Conservation (phyloP, 2,888 invertebrate genomes). For the Amphipoea lucens region DNA sequence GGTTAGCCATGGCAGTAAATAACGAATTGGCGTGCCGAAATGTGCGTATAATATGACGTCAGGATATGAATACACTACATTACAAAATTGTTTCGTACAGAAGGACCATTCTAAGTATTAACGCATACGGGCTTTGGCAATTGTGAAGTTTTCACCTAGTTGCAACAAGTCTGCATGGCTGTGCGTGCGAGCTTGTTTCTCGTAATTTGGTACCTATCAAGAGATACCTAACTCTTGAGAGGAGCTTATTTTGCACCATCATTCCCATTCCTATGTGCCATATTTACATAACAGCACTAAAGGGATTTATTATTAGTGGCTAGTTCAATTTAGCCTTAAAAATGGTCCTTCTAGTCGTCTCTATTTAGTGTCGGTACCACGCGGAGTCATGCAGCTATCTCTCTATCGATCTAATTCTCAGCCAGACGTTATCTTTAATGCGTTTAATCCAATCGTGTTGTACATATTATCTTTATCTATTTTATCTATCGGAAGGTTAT, state of each 20-base stretch:
- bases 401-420: conserved; percentile 53
- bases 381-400: conserved; percentile 33
- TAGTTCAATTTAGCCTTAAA: background rate
- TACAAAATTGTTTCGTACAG: background rate
- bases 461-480: conserved; percentile 44
- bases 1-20: conserved; percentile 37
- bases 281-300: background rate
- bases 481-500: conserved; percentile 39
- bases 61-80: background rate
- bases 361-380: background rate
- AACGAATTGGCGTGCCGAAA: conserved; percentile 45
- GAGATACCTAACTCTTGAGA: background rate
- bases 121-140: too few species aligned
- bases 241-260: background rate
- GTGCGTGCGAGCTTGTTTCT: background rate
- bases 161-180: background rate
- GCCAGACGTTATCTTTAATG: conserved; percentile 45
- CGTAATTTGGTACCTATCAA: background rate
- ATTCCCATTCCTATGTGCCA: background rate
- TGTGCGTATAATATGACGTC: conserved; percentile 45
- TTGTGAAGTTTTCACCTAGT: background rate
- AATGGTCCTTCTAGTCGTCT: conserved; percentile 21
- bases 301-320: background rate
- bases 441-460: conserved; percentile 47
- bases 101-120: conserved; percentile 18